Evolutionary conservation across 1,140 invertebrate species (phyloP).

Genomic region (Eumeta japonica): DNA sequence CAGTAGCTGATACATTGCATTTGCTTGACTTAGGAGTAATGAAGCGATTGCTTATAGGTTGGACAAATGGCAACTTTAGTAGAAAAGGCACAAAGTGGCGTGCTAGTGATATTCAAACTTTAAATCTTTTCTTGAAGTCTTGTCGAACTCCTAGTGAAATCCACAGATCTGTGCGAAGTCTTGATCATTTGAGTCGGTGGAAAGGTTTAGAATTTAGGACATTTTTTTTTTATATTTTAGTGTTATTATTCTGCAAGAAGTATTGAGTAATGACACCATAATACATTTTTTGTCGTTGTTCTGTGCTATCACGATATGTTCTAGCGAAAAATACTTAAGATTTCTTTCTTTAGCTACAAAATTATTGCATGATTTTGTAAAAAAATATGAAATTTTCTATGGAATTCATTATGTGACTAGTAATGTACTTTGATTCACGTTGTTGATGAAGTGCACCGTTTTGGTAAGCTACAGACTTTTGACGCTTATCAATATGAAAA

Average conservation of each 20-base stretch:
- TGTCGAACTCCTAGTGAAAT: conserved; percentile 15
- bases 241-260: conserved; percentile 15
- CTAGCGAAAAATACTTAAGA: conserved; percentile 1
- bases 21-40: conserved; percentile 21
- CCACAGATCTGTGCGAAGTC: conserved; percentile 11
- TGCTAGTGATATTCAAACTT: neutral
- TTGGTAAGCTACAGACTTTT: too few species aligned
- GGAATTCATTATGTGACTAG: neutral
- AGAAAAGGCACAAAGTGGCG: conserved; percentile 6
- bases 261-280: conserved; percentile 5
- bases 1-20: conserved; percentile 17
- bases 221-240: conserved; percentile 16
- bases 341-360: conserved; percentile 1
- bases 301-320: conserved; percentile 6
- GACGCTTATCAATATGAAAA: conserved; percentile 8
- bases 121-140: neutral
- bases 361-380: conserved; percentile 3
- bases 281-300: conserved; percentile 3
- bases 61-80: conserved; percentile 13
- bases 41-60: conserved; percentile 16
- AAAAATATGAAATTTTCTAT: conserved; percentile 7
- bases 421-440: too few species aligned
- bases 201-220: conserved; percentile 18
- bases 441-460: too few species aligned
- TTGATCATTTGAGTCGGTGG: conserved; percentile 14